Evolutionary conservation across 2,113 vertebrate genomes (phyloP).

Genomic region (Tetrao urogallus): DNA sequence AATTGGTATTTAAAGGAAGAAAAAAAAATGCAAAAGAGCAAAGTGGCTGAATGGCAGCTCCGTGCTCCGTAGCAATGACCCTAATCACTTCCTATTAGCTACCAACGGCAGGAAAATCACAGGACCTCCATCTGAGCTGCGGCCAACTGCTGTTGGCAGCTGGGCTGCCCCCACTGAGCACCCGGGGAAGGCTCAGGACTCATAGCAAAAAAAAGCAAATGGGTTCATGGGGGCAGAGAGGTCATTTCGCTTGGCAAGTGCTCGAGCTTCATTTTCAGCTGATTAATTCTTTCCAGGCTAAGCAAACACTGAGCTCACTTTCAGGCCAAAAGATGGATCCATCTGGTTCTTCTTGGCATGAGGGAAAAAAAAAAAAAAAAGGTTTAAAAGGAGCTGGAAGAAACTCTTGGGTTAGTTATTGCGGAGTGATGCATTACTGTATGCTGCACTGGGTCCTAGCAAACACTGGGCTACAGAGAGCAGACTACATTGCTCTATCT

Average conservation of each 20-base stretch:
- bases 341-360: constrained; percentile 42
- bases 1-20: background rate
- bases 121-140: background rate
- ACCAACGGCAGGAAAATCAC: background rate
- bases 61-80: background rate
- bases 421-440: background rate
- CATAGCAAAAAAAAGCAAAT: background rate
- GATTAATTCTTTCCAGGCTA: constrained; percentile 42
- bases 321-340: constrained; percentile 1
- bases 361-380: background rate
- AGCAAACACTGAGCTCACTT: background rate
- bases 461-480: background rate
- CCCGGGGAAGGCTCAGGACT: constrained; percentile 7
- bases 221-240: constrained; percentile 12
- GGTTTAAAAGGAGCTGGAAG: background rate
- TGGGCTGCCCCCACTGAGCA: background rate
- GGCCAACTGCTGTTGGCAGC: constrained; percentile 61
- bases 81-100: background rate
- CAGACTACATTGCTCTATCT: background rate
- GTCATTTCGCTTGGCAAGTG: constrained; percentile 41
- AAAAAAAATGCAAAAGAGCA: background rate
- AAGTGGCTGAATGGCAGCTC: background rate
- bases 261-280: background rate
- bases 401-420: background rate
- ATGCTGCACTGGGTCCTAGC: background rate